Conservation (phyloP, 2,113 vertebrate species). For the Podocnemis expansa region DNA sequence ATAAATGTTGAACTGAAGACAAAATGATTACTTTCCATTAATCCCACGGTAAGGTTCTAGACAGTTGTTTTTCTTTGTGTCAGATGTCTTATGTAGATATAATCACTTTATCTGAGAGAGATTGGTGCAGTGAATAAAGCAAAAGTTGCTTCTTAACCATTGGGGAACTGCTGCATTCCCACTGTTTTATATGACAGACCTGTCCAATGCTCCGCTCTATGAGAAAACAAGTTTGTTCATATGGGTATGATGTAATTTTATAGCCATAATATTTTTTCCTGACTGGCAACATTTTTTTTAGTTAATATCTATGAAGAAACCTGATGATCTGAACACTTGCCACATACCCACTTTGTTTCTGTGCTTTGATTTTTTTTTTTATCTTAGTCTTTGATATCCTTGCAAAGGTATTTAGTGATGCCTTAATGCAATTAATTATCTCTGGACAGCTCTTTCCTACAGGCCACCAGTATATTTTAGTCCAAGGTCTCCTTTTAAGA, state of each 20-base stretch:
- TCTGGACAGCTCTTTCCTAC: conserved; percentile 25
- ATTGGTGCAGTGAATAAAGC: conserved; percentile 5
- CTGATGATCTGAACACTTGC: neutral
- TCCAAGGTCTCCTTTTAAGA: conserved; percentile 29
- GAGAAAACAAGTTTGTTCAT: neutral
- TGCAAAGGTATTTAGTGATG: conserved; percentile 32
- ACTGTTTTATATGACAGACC: neutral
- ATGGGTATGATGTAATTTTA: neutral
- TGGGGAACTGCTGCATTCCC: conserved; percentile 19
- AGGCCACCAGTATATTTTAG: neutral
- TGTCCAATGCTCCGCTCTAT: neutral
- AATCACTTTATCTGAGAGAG: neutral
- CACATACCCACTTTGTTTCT: neutral
- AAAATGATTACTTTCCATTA: neutral
- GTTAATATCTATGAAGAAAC: neutral
- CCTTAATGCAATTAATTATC: conserved; percentile 42
- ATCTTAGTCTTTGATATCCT: neutral
- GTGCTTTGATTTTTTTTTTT: conserved; percentile 3
- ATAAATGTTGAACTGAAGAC: neutral
- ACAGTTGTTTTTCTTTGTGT: neutral
- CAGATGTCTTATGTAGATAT: neutral
- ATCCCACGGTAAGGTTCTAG: neutral
- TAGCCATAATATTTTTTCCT: neutral
- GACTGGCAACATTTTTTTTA: neutral
- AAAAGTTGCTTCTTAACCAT: conserved; percentile 34